phyloP scores from a whole-genome alignment of 2,888 invertebrate species.

The Dynastes grantii region DNA sequence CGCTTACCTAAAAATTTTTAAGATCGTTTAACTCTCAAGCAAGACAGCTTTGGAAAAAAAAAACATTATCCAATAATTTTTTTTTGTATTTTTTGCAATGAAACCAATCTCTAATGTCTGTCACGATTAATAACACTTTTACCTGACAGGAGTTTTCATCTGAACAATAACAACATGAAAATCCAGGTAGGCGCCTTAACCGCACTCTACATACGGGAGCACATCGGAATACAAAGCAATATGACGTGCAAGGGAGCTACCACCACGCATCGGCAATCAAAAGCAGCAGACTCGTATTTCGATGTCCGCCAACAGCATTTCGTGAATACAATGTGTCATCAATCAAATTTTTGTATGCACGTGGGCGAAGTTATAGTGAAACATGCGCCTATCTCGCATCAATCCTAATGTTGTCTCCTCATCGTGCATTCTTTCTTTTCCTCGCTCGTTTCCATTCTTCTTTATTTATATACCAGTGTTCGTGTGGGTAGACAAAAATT shows the following conservation, averaged over 20 bases:
- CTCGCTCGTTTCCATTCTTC: constrained; percentile 19
- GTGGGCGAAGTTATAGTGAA: constrained; percentile 24
- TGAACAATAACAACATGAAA: not conserved
- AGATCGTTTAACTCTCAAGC: too few species aligned
- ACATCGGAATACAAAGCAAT: constrained; percentile 13
- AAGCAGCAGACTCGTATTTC: constrained; percentile 45
- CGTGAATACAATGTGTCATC: constrained; percentile 56
- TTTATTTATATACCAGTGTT: not conserved
- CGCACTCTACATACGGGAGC: constrained; percentile 21
- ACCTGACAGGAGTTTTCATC: not conserved
- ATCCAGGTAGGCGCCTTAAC: constrained; percentile 8
- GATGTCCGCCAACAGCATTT: constrained; percentile 52
- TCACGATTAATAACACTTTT: not conserved
- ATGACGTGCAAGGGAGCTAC: constrained; percentile 36
- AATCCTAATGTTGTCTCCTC: not conserved
- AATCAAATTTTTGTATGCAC: constrained; percentile 50
- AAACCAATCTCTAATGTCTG: not conserved
- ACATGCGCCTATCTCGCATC: constrained; percentile 1
- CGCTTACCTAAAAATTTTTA: too few species aligned
- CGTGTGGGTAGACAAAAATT: constrained; percentile 30
- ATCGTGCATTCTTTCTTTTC: not conserved
- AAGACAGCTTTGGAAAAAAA: too few species aligned
- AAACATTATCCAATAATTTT: too few species aligned
- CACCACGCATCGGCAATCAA: constrained; percentile 49
- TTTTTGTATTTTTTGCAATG: too few species aligned